Base-by-base conservation (phyloP, 2,797 vertebrate species). In the Melanitta fusca region DNA sequence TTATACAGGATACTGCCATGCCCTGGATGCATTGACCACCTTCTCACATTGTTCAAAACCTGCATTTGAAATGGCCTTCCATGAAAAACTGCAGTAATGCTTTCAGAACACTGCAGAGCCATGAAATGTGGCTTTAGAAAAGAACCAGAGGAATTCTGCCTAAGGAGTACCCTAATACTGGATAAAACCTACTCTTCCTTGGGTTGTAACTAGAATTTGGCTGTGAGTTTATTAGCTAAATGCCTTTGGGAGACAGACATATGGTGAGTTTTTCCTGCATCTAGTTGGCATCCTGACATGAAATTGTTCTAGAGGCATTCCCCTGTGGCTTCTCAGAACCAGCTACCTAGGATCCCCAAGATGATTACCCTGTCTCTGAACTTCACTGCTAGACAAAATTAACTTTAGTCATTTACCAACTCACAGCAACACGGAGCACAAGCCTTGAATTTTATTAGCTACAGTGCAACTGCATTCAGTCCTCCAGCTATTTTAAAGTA, bases 401-500 rank as follows among this genome's bases (percentile, higher is more conserved):
- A 53, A 53, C 51, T 53, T 53, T 28, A 53, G 51, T 53, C 51
- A 53, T 53, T 28, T 53, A 28, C 51, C 27, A 53, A 27, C 51
- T 53, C 51, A 53, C 51, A 86, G 54, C 28, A 80, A 45, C 12
- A 41, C 14, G 30, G 16, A 64, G 43, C 43, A 77, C 17, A 45
- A 62, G 64, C 47, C 57, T 68, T 77, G 27, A 80, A 45, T 80
- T 79, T 94, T 61, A 17, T 66, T 62, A 90, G 47, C 36, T 80
- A 21, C 43, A 61, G 14, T 77, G 20, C 85, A 82, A 80, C 24
- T 36, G 14, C 57, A 57, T 70, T 85, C 18, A 9, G 58, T 65
- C 45, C 36, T 91, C 80, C 70, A 85, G 77, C 39, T 80, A 45
- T 91, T 86, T 91, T 54, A 74, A 95, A 92, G 45, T 73, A 77